Conservation (phyloP, 2,797 vertebrate species). For the Neosilurus mollespiculum region DNA sequence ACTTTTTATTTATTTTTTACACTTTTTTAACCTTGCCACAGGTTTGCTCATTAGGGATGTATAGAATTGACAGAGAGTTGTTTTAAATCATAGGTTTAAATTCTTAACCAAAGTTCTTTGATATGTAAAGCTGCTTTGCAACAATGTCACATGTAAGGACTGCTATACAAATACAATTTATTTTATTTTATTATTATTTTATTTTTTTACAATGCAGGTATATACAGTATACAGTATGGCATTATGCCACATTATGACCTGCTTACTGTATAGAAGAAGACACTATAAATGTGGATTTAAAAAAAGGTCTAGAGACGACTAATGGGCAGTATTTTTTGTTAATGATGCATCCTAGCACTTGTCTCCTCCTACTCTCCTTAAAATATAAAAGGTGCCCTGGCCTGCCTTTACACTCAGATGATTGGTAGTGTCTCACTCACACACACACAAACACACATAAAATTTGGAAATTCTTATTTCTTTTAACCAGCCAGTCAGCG, state of each 20-base stretch:
- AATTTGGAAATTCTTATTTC: constrained; percentile 37
- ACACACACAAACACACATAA: constrained; percentile 10
- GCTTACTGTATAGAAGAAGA: constrained; percentile 18
- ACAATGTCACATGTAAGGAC: no score
- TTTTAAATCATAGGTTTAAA: no score
- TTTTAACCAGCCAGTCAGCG: constrained; percentile 20
- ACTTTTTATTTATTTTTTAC: no score
- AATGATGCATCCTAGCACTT: constrained; percentile 54
- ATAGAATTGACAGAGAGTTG: no score
- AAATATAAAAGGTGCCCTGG: constrained; percentile 60
- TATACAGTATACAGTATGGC: not conserved
- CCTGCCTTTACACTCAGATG: constrained; percentile 56
- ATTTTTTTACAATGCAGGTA: not conserved
- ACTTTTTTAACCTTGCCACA: no score
- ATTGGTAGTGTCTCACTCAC: constrained; percentile 51
- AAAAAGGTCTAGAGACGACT: constrained; percentile 10
- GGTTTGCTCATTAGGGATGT: no score
- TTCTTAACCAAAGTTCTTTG: no score
- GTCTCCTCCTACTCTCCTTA: constrained; percentile 65
- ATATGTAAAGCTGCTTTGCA: no score
- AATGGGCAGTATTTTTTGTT: not conserved
- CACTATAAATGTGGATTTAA: constrained; percentile 33
- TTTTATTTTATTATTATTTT: no score
- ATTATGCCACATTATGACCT: not conserved
- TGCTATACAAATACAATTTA: no score